phyloP scores from a whole-genome alignment of 2,113 vertebrate species.

The Prunella himalayana region DNA sequence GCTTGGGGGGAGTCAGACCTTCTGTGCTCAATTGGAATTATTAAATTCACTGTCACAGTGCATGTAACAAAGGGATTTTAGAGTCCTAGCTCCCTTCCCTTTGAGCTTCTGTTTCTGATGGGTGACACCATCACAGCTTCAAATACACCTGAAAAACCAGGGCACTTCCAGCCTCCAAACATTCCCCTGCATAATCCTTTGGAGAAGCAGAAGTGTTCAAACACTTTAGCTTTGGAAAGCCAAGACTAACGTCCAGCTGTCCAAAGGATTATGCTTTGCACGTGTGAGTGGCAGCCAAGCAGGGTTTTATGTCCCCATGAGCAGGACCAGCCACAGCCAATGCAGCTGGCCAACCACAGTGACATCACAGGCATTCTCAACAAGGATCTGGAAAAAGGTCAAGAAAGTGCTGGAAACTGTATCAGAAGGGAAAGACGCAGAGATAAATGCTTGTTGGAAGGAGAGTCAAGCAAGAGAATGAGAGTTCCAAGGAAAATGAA shows the following conservation, averaged over 20 bases:
- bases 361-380: not conserved
- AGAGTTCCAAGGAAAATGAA: not conserved
- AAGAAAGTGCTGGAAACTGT: not conserved
- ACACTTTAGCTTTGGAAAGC: not conserved
- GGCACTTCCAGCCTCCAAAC: not conserved
- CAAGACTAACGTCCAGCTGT: not conserved
- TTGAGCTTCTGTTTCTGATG: not conserved
- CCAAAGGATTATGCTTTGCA: not conserved
- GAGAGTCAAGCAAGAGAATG: not conserved
- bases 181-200: not conserved
- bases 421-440: not conserved
- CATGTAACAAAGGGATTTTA: not conserved
- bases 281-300: not conserved
- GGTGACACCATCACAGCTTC: not conserved
- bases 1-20: not conserved
- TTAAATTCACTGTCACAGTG: not conserved
- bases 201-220: not conserved
- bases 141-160: not conserved
- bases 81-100: not conserved
- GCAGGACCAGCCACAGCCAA: not conserved
- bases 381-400: not conserved
- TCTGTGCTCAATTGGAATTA: not conserved
- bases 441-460: not conserved
- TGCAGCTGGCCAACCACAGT: not conserved
- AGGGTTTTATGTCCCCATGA: rapidly evolving